Conservation (phyloP, 2,113 vertebrate species). For the Leucopsar rothschildi region DNA sequence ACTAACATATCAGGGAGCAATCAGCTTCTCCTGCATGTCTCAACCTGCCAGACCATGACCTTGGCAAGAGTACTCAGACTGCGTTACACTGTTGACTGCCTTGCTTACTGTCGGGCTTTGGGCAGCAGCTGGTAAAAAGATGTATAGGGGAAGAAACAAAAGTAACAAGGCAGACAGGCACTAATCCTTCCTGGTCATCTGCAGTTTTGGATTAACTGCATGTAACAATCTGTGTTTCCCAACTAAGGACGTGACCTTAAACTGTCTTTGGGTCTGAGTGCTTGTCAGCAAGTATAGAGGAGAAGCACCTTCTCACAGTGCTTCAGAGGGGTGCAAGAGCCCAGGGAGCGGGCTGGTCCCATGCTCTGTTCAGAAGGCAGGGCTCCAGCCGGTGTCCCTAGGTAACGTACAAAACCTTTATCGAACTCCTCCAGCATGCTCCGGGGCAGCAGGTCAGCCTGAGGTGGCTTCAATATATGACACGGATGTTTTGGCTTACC, state of each 20-base stretch:
- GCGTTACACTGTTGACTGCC: accelerated
- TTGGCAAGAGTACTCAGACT: background rate
- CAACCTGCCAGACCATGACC: background rate
- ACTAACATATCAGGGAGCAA: background rate
- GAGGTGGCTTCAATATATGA: accelerated
- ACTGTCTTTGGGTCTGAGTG: accelerated
- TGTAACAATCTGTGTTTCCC: accelerated
- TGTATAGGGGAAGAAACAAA: background rate
- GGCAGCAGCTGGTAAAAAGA: background rate
- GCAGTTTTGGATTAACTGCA: background rate
- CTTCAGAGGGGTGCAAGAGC: background rate
- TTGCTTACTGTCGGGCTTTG: background rate
- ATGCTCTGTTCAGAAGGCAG: accelerated
- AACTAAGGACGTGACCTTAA: background rate
- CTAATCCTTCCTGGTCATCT: background rate
- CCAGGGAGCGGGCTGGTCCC: background rate
- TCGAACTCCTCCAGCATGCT: accelerated
- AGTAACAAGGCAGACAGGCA: background rate
- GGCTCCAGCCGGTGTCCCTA: accelerated
- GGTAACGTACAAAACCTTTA: accelerated
- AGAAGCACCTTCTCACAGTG: accelerated
- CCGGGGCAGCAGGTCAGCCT: background rate
- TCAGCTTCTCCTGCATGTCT: background rate
- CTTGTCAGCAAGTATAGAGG: accelerated
- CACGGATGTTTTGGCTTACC: accelerated